Conservation (phyloP, 2,113 vertebrate genomes). For the Aleadryas rufinucha region DNA sequence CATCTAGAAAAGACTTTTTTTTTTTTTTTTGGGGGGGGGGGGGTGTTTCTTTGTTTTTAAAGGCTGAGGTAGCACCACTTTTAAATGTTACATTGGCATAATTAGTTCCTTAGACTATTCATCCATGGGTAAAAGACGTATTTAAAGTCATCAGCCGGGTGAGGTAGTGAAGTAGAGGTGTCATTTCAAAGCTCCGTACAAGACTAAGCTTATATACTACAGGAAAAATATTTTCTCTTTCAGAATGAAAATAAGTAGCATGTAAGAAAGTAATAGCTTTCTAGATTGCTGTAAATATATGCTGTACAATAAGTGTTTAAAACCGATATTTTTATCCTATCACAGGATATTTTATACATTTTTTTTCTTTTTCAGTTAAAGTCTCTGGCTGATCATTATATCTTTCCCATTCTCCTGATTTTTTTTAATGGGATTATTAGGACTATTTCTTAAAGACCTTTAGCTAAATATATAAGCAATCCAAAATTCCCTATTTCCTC, state of each 20-base stretch:
- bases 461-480: background rate
- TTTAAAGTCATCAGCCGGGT: background rate
- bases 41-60: background rate
- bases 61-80: background rate
- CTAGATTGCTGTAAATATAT: background rate
- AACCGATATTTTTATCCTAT: background rate
- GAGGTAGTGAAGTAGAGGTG: background rate
- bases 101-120: background rate
- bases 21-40: background rate
- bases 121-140: background rate
- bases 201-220: background rate
- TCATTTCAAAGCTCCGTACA: background rate
- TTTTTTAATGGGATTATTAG: background rate
- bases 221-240: background rate
- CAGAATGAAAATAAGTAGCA: background rate
- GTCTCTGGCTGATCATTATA: background rate
- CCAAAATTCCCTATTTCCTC: background rate
- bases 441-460: background rate
- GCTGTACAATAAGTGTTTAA: background rate
- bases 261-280: background rate
- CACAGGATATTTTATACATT: fast-evolving
- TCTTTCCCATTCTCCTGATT: background rate
- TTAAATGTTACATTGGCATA: fast-evolving
- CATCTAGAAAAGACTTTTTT: background rate
- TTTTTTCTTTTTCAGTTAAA: background rate